Conservation (phyloP, 2,888 invertebrate species). For the Lepidonotus clava region DNA sequence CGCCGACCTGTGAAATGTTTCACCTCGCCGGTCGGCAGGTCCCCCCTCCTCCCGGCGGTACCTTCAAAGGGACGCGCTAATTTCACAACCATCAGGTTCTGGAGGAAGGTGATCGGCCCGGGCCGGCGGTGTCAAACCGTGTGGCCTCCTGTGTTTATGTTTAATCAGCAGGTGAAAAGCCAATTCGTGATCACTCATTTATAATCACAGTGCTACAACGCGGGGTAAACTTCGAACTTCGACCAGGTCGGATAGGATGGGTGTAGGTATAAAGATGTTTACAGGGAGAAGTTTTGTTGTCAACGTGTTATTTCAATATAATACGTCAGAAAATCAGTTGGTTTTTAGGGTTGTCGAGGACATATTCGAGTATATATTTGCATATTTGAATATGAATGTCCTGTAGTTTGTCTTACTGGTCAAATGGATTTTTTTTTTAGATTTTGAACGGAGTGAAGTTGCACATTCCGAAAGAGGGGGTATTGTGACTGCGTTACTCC, state of each 20-base stretch:
- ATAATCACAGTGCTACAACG: background rate
- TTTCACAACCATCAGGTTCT: background rate
- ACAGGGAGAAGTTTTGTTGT: too few species aligned
- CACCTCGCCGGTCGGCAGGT: background rate
- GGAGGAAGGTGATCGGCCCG: constrained; percentile 12
- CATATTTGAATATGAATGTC: too few species aligned
- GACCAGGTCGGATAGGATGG: too few species aligned
- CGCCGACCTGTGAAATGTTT: constrained; percentile 2
- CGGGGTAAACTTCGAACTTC: too few species aligned
- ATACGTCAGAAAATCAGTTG: background rate
- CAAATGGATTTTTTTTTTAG: too few species aligned
- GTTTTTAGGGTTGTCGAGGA: background rate
- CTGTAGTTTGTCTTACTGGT: too few species aligned
- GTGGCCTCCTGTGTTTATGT: background rate
- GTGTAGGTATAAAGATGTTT: too few species aligned
- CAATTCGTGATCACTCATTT: constrained; percentile 27
- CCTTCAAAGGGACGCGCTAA: constrained; percentile 23
- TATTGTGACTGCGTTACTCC: too few species aligned
- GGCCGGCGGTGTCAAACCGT: background rate
- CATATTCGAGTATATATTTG: background rate
- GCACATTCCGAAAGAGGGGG: too few species aligned
- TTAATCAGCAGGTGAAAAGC: background rate
- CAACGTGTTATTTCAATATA: background rate
- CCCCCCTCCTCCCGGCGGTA: too few species aligned
- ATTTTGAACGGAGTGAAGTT: too few species aligned